These are phyloP conservation scores for Poliocrania exsul DNA, from an alignment of 2,797 vertebrate genomes.

Conservation along the genomic window DNA sequence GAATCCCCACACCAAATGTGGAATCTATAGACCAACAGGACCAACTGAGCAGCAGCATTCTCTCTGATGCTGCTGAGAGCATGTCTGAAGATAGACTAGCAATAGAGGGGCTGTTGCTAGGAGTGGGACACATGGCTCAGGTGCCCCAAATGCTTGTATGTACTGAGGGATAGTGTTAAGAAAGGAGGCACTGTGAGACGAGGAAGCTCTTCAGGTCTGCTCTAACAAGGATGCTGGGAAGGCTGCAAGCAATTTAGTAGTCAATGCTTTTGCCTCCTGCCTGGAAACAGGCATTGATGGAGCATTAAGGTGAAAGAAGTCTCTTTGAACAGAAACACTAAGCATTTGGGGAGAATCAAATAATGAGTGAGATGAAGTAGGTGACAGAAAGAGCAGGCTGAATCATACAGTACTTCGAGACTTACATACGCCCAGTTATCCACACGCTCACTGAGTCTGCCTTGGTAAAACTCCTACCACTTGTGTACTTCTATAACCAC, in stretches of 20 bases:
- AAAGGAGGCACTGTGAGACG: not conserved
- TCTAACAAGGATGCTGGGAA: not conserved
- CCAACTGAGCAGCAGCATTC: too few species aligned
- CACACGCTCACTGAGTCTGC: not conserved
- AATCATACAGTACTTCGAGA: not conserved
- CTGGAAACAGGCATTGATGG: not conserved
- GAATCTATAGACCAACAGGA: not conserved
- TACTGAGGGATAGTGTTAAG: not conserved
- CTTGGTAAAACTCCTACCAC: not conserved
- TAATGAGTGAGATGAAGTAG: not conserved
- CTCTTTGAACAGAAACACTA: not conserved
- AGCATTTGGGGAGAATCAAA: not conserved
- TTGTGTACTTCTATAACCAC: not conserved
- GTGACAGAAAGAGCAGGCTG: not conserved
- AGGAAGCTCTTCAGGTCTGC: not conserved
- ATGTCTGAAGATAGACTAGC: not conserved
- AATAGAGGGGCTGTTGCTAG: not conserved
- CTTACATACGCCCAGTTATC: fast-evolving
- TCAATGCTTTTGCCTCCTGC: not conserved
- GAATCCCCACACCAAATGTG: fast-evolving
- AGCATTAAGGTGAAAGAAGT: not conserved
- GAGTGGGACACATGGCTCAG: not conserved
- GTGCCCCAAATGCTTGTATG: fast-evolving
- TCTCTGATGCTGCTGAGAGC: too few species aligned
- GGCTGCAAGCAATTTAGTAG: not conserved